These are phyloP conservation scores for Nymphalis io DNA, from an alignment of 1,140 invertebrate genomes.

Conservation along the genomic window DNA sequence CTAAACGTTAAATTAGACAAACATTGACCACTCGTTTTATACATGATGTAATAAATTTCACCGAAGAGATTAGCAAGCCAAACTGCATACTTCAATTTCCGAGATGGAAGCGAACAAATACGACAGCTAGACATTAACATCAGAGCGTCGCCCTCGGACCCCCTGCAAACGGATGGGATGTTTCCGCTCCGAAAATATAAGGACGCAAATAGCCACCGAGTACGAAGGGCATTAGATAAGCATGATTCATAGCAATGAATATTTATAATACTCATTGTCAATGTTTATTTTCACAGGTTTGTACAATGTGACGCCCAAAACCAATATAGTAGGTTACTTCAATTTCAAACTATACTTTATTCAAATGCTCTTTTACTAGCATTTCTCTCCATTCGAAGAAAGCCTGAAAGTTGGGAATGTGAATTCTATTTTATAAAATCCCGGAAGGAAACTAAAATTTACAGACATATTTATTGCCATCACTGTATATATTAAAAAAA, in stretches of 20 bases:
- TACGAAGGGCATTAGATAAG: slow-evolving; percentile 44
- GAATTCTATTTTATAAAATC: too few relatives aligned
- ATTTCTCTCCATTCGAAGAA: too few relatives aligned
- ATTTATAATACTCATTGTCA: not conserved
- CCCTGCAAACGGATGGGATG: slow-evolving; percentile 47
- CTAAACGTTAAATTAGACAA: too few relatives aligned
- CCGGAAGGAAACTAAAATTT: too few relatives aligned
- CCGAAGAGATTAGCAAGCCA: not conserved
- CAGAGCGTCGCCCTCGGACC: slow-evolving; percentile 44
- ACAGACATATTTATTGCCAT: too few relatives aligned
- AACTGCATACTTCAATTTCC: slow-evolving; percentile 1
- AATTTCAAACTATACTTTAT: too few relatives aligned
- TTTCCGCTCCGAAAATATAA: slow-evolving; percentile 50
- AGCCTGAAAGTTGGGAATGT: too few relatives aligned
- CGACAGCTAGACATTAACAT: slow-evolving; percentile 23
- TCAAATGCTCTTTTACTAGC: too few relatives aligned
- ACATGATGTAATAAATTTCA: not conserved
- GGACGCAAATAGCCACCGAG: slow-evolving; percentile 23
- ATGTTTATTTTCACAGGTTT: not conserved
- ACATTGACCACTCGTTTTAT: not conserved
- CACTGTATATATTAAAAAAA: too few relatives aligned
- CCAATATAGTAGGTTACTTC: too few relatives aligned
- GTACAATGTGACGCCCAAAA: not conserved
- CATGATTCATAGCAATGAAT: slow-evolving; percentile 38
- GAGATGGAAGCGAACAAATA: slow-evolving; percentile 12